A percentile compares a stretch with the other conserved stretches of the same genome.
Conservation (phyloP, 1,140 invertebrate genomes). For the Drosophila kohkoa region DNA sequence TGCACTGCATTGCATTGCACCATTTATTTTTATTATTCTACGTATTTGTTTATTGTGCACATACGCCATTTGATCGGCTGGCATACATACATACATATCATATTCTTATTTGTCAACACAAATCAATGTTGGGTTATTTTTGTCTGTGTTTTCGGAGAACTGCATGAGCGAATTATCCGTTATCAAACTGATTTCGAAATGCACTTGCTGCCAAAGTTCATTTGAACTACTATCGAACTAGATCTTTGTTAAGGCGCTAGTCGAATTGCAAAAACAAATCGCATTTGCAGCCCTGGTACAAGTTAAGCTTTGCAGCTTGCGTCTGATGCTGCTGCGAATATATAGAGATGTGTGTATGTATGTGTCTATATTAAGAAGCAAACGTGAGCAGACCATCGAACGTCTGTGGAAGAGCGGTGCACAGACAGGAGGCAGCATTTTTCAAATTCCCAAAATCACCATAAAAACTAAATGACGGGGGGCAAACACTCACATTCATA, state of each 20-base stretch:
- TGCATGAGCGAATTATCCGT: not conserved
- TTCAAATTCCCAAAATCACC: constrained; percentile 76
- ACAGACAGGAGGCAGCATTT: constrained; percentile 62
- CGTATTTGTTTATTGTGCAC: constrained; percentile 7
- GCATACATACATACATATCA: not conserved
- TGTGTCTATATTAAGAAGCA: constrained; percentile 20
- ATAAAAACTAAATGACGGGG: constrained; percentile 57
- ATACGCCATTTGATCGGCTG: constrained; percentile 7
- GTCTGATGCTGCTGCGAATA: constrained; percentile 45
- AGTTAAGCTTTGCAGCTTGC: constrained; percentile 40
- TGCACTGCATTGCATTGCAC: not conserved
- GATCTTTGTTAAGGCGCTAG: not conserved
- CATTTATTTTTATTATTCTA: constrained; percentile 5
- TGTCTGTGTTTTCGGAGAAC: not conserved
- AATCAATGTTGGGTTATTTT: constrained; percentile 14
- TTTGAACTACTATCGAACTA: not conserved
- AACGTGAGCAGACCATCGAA: constrained; percentile 36
- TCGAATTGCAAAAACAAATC: not conserved
- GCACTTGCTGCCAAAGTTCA: not conserved
- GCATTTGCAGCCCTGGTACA: not conserved
- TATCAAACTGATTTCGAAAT: not conserved
- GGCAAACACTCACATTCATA: not conserved
- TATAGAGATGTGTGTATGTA: not conserved
- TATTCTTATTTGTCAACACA: constrained; percentile 15
- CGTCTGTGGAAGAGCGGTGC: constrained; percentile 19